phyloP scores from a whole-genome alignment of 1,140 invertebrate genomes.

The Aleiodes sp. region DNA sequence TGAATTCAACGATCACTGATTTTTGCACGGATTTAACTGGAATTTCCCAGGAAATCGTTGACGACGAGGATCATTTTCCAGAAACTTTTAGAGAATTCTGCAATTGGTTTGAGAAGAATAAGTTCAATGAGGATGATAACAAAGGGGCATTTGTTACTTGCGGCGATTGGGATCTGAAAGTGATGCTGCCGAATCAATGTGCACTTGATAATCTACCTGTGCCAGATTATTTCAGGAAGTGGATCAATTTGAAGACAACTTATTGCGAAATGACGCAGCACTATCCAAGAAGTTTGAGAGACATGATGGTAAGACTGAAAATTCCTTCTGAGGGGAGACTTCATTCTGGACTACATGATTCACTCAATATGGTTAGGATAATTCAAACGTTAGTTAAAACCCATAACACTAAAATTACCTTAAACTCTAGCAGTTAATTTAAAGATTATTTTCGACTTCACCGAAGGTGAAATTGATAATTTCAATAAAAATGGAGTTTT shows the following conservation, averaged over 20 bases:
- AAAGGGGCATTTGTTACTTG: constrained; percentile 69
- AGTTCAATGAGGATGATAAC: constrained; percentile 46
- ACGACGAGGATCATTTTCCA: constrained; percentile 55
- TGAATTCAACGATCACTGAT: constrained; percentile 64
- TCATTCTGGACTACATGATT: constrained; percentile 60
- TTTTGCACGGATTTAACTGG: constrained; percentile 72
- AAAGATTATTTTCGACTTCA: neutral
- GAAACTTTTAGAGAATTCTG: constrained; percentile 53
- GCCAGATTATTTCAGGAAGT: constrained; percentile 66
- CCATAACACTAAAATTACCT: constrained; percentile 44
- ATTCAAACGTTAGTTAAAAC: constrained; percentile 42
- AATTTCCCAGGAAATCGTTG: constrained; percentile 62
- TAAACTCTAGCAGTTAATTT: constrained; percentile 40
- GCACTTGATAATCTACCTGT: constrained; percentile 58
- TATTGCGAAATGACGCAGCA: constrained; percentile 44
- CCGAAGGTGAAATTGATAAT: neutral
- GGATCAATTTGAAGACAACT: constrained; percentile 72
- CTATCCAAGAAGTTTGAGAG: constrained; percentile 53
- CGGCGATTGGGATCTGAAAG: constrained; percentile 74
- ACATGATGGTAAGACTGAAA: constrained; percentile 51
- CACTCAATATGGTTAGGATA: constrained; percentile 54
- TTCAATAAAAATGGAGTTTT: neutral
- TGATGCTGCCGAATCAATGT: constrained; percentile 71
- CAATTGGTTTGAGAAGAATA: constrained; percentile 53
- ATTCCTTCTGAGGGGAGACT: constrained; percentile 49